These are phyloP conservation scores for Ictalurus punctatus DNA, from an alignment of 2,113 vertebrate genomes.

Conservation along the genomic window DNA sequence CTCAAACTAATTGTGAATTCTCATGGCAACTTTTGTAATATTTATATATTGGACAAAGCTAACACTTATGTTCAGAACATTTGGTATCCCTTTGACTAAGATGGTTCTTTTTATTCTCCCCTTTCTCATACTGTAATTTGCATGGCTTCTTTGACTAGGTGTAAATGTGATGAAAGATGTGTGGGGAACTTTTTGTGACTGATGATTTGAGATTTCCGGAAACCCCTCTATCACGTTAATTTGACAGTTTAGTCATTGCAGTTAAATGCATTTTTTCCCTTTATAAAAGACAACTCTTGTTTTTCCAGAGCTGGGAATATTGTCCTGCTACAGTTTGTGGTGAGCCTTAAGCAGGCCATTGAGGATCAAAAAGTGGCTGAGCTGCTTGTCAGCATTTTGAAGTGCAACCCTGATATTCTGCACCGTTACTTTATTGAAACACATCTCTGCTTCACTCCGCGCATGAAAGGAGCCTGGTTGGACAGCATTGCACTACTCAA, in stretches of 20 bases:
- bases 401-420: conserved; percentile 85
- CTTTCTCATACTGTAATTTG: no score
- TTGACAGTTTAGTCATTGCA: no score
- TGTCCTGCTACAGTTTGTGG: conserved; percentile 86
- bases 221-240: background rate
- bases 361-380: conserved; percentile 86
- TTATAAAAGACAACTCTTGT: background rate
- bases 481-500: conserved; percentile 87
- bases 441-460: conserved; percentile 82
- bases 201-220: background rate
- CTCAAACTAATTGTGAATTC: background rate
- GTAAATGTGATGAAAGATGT: background rate
- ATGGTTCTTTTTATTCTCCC: background rate
- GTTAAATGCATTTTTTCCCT: background rate
- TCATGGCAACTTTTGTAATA: background rate
- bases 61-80: no score
- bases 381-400: conserved; percentile 82
- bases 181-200: background rate
- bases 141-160: background rate
- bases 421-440: conserved; percentile 89
- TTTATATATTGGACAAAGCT: background rate
- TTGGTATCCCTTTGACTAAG: no score
- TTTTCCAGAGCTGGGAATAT: conserved; percentile 85
- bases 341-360: conserved; percentile 83
- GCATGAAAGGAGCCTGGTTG: conserved; percentile 81